Evolutionary conservation across 2,113 vertebrate genomes (phyloP).

Genomic region (Labeo rohita): DNA sequence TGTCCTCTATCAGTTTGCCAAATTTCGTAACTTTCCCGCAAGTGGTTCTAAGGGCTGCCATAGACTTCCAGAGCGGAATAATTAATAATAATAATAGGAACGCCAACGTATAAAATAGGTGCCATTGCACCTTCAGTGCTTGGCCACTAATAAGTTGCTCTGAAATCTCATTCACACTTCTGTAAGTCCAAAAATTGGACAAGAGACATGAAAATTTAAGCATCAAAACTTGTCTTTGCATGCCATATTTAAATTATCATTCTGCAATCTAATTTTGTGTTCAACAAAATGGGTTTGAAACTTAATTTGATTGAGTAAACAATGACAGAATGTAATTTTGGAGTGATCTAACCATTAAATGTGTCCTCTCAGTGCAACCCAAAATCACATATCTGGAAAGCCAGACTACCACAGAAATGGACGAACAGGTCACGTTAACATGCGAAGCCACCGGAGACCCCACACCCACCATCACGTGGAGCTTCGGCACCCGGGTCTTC

Average conservation of each 20-base stretch:
- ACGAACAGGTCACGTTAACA: conserved; percentile 92
- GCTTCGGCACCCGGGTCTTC: conserved; percentile 84
- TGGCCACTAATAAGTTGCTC: not conserved
- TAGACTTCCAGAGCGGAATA: too few relatives aligned
- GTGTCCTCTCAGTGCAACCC: conserved; percentile 84
- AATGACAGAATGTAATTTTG: not conserved
- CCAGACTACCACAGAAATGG: conserved; percentile 90
- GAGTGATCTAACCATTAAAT: not conserved
- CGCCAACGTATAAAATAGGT: too few relatives aligned
- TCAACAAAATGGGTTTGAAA: not conserved
- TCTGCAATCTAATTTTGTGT: not conserved
- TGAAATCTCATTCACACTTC: not conserved
- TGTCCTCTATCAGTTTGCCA: too few relatives aligned
- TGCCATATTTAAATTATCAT: not conserved
- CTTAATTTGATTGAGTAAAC: not conserved
- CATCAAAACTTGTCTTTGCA: not conserved
- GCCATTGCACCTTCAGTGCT: too few relatives aligned
- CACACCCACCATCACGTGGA: conserved; percentile 94
- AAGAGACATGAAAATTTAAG: too few relatives aligned
- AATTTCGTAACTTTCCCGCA: too few relatives aligned
- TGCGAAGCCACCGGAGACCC: conserved; percentile 96
- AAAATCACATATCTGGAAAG: conserved; percentile 96
- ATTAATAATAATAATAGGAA: too few relatives aligned
- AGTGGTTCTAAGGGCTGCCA: too few relatives aligned
- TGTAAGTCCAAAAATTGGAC: not conserved